Conservation (phyloP, 2,113 vertebrate genomes). For the Tursiops truncatus region DNA sequence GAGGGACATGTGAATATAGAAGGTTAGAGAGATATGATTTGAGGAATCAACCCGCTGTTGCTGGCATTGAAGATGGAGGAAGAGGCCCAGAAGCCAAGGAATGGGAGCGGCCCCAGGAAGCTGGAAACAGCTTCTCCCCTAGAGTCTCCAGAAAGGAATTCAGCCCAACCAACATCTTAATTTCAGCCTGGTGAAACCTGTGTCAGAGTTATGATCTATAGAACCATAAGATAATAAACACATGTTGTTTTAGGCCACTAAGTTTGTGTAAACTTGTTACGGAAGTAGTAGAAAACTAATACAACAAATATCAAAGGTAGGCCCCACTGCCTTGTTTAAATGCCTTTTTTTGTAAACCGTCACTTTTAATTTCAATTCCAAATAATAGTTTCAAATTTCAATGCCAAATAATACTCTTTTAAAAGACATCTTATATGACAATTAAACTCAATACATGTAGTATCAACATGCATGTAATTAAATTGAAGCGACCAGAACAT, state of each 20-base stretch:
- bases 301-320: background rate
- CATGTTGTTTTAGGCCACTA: background rate
- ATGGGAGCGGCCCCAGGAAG: background rate
- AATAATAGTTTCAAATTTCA: constrained; percentile 33
- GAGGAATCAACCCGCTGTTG: background rate
- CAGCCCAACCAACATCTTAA: background rate
- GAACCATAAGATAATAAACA: background rate
- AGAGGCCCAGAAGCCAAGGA: background rate
- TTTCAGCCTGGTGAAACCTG: background rate
- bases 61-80: background rate
- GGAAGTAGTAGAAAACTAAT: background rate
- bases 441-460: background rate
- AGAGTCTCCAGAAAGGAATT: background rate
- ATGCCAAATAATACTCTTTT: background rate
- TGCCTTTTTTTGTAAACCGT: background rate
- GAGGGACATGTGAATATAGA: background rate
- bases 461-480: background rate
- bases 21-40: background rate
- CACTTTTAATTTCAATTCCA: background rate
- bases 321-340: background rate
- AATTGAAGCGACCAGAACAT: background rate
- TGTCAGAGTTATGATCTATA: background rate
- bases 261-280: background rate
- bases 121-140: background rate
- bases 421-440: background rate